These are phyloP conservation scores for Cylas formicarius DNA, from an alignment of 1,140 invertebrate species.

Conservation along the genomic window DNA sequence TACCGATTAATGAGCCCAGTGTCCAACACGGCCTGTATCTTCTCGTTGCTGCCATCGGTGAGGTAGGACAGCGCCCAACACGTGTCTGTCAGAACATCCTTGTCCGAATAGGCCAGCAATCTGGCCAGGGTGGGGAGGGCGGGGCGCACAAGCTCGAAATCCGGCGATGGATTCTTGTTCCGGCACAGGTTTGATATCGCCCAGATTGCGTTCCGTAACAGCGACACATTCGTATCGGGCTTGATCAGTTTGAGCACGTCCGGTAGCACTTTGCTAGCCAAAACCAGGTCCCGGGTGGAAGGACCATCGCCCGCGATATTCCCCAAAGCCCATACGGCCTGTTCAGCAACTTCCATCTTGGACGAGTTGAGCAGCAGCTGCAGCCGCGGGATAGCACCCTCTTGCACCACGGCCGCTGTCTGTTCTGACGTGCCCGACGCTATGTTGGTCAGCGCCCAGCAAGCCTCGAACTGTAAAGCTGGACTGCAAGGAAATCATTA, in stretches of 20 bases:
- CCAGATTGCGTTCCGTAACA: conserved; percentile 52
- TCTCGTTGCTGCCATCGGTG: conserved; percentile 88
- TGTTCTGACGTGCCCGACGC: conserved; percentile 90
- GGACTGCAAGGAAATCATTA: conserved; percentile 50
- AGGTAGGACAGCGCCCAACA: conserved; percentile 97
- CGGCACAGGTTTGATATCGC: conserved; percentile 88
- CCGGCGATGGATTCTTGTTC: conserved; percentile 82
- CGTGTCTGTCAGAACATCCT: conserved; percentile 79
- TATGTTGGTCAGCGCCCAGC: conserved; percentile 98
- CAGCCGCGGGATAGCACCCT: conserved; percentile 82
- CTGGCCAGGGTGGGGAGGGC: conserved; percentile 74
- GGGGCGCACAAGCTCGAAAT: conserved; percentile 67
- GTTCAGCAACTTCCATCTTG: conserved; percentile 80
- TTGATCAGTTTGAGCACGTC: conserved; percentile 61
- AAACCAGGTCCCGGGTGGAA: conserved; percentile 65
- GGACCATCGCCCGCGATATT: conserved; percentile 94
- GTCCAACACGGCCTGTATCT: conserved; percentile 78
- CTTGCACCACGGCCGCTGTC: conserved; percentile 77
- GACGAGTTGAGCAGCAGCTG: conserved; percentile 67
- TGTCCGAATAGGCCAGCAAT: conserved; percentile 66
- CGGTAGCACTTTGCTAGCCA: conserved; percentile 55
- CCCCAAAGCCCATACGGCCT: conserved; percentile 95
- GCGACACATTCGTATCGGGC: conserved; percentile 47
- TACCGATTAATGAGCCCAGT: conserved; percentile 53
- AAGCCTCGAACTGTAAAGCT: conserved; percentile 92